Base-by-base conservation (phyloP, 2,888 invertebrate species). In the Fissipunctia ypsillon region DNA sequence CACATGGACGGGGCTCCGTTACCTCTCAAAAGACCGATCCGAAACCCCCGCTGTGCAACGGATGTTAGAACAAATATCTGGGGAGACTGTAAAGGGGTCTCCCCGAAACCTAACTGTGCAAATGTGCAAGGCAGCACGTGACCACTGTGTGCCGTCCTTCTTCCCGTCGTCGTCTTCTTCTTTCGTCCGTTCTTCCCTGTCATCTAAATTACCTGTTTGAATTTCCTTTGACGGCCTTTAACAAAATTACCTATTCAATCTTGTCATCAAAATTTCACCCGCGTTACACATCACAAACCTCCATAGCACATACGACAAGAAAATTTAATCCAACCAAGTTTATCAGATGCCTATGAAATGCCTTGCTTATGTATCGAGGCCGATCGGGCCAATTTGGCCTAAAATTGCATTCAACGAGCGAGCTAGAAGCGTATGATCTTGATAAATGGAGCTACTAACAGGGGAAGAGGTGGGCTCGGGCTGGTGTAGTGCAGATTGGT, bases 401-500 rank as follows among this genome's bases (percentile, higher is more conserved):
- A 72, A 84, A 84, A 86, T 84, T 84, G 84, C 84, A 86, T 84
- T 71, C 74, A 61, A 35, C 45, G 35, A 43, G 61, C 60, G 35
- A 25, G 54, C 45, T 69, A 64, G 19, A 5, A 83, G 43, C 69
- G 69, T 81, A 76, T 81, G 75, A 84, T 78, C 84, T 78, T 78
- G 78, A 84, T 84, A 70, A 86, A 84, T 84, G 54, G 71, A 0
- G 31, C 28, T 14, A 48, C 67, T 78, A 73, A 75, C 74, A 74
- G 57, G 25, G 31, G 19, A 25, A 50, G 41, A 45, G 68, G 48
- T 16, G 31, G 45, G 69, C 38, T 60, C 45, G 69, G 50, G 56
- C 57, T 52, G 2, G 9, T 45, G 22, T 9, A 65, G 45, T 28
- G 16, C 25, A 52, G 25, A 63, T 78, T 63, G 38, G 35, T 22